Conservation (phyloP, 2,113 vertebrate species). For the Panthera leo region DNA sequence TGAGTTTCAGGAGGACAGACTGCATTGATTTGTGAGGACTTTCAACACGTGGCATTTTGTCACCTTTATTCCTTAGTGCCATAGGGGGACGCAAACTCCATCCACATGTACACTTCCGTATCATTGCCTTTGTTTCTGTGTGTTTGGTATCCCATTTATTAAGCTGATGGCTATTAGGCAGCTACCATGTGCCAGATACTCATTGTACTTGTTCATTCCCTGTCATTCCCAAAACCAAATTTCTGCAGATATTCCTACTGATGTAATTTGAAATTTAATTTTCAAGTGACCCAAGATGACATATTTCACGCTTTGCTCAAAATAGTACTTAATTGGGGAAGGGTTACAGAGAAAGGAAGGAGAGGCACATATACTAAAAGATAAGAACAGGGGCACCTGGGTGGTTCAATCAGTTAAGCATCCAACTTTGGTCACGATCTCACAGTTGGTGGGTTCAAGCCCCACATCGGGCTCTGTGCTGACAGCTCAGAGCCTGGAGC, state of each 20-base stretch:
- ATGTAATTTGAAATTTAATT: not conserved
- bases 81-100: fast-evolving
- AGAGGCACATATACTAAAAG: not conserved
- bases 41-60: not conserved
- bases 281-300: not conserved
- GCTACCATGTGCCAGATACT: not conserved
- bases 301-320: not conserved
- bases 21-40: not conserved
- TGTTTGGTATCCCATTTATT: not conserved
- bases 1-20: not conserved
- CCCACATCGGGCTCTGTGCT: no score
- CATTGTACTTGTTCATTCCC: not conserved
- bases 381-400: not conserved
- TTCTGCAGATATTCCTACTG: not conserved
- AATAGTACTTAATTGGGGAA: not conserved
- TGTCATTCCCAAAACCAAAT: not conserved
- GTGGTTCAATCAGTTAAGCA: no score
- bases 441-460: no score
- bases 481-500: no score
- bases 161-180: not conserved
- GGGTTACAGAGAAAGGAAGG: not conserved
- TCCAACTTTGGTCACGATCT: no score
- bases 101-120: fast-evolving
- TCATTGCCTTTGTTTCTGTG: not conserved
- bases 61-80: not conserved